Conservation (phyloP, 2,113 vertebrate species). For the Anarhynchus alexandrinus region DNA sequence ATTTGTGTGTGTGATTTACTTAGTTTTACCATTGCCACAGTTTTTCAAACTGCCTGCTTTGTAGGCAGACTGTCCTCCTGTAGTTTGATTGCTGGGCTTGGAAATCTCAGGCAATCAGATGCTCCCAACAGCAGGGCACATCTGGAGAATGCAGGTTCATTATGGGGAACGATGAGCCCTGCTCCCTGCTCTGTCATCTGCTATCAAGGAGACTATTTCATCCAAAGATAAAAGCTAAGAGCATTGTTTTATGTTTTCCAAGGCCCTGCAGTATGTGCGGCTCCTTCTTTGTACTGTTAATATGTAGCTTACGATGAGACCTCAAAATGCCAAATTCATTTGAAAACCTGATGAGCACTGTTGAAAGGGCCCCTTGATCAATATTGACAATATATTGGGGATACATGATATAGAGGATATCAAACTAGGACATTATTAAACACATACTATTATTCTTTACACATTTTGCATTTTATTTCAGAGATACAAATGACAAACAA, state of each 20-base stretch:
- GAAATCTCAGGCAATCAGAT: background rate
- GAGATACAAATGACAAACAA: background rate
- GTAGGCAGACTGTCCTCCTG: background rate
- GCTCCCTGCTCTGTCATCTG: constrained; percentile 31
- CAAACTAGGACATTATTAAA: background rate
- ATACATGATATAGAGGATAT: background rate
- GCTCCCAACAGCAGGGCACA: background rate
- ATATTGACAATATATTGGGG: background rate
- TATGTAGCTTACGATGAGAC: background rate
- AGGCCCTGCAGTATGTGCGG: background rate
- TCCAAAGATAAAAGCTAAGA: constrained; percentile 53
- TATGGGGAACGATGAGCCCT: background rate
- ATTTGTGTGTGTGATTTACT: background rate
- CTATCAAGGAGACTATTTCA: constrained; percentile 47
- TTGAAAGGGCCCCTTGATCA: background rate
- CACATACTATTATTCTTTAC: background rate
- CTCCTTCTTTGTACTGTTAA: constrained; percentile 34
- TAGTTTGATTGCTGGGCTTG: background rate
- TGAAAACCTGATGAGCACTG: background rate
- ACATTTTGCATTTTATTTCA: background rate
- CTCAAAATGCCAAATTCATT: background rate
- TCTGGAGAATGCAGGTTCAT: constrained; percentile 40
- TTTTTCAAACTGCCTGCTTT: background rate
- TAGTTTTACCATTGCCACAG: background rate
- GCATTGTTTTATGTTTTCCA: constrained; percentile 48